phyloP scores from a whole-genome alignment of 2,113 vertebrate genomes.

The Rhineura floridana region DNA sequence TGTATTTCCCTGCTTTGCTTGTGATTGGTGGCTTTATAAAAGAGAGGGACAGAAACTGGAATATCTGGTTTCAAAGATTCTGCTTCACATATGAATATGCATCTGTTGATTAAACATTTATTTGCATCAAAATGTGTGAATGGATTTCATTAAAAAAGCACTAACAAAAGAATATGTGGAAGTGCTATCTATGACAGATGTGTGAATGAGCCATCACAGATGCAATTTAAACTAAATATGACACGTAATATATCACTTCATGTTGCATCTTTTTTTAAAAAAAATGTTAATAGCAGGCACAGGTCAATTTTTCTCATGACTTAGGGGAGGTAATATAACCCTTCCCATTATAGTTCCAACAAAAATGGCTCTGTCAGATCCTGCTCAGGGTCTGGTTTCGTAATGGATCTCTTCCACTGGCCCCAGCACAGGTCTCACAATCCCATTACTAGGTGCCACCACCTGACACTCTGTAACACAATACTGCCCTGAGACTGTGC shows the following conservation, averaged over 20 bases:
- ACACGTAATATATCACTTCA: not conserved
- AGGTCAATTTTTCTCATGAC: not conserved
- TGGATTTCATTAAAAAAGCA: accelerated
- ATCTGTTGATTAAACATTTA: not conserved
- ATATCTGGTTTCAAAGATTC: not conserved
- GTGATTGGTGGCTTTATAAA: not conserved
- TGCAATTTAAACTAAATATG: not conserved
- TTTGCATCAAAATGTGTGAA: not conserved
- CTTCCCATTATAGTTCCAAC: too few relatives aligned
- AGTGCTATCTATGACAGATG: not conserved
- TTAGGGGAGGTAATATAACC: not conserved
- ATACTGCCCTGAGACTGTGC: too few relatives aligned
- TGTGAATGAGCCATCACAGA: not conserved
- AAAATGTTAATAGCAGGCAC: not conserved
- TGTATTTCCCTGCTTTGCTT: not conserved
- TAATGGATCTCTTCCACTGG: too few relatives aligned
- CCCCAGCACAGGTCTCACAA: too few relatives aligned
- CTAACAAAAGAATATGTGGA: not conserved
- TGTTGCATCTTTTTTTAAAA: not conserved
- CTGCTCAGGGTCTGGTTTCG: too few relatives aligned
- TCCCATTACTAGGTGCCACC: too few relatives aligned
- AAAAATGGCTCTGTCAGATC: too few relatives aligned
- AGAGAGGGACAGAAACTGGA: not conserved
- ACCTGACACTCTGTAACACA: too few relatives aligned
- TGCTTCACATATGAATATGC: not conserved